Percentiles rank a stretch among this genome's conserved stretches.
Conservation (phyloP, 2,888 invertebrate genomes). For the Toxonevra muliebris region DNA sequence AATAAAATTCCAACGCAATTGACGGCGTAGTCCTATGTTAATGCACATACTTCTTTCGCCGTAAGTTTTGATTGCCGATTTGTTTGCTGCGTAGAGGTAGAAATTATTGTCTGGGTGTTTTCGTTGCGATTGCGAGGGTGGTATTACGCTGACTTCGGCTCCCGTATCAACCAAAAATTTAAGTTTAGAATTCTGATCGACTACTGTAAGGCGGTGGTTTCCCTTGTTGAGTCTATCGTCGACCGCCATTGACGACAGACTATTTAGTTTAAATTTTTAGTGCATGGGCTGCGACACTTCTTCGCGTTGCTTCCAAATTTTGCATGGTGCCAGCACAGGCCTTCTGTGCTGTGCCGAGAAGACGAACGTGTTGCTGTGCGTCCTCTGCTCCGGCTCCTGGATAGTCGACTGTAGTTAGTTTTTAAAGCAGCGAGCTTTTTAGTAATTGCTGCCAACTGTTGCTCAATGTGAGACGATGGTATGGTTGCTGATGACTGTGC, state of each 20-base stretch:
- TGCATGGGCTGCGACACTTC: constrained; percentile 3
- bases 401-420: neutral
- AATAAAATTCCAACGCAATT: neutral
- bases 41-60: neutral
- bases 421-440: neutral
- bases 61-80: constrained; percentile 12
- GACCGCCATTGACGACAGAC: neutral
- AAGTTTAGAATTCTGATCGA: neutral
- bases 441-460: neutral
- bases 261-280: constrained; percentile 6
- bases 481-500: neutral
- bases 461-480: neutral
- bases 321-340: neutral
- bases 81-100: constrained; percentile 4
- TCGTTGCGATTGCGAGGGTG: neutral
- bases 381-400: neutral
- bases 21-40: neutral
- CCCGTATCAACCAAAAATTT: constrained; percentile 10
- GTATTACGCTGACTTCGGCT: constrained; percentile 7
- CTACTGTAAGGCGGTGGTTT: neutral
- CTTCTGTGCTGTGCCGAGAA: neutral
- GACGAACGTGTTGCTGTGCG: neutral
- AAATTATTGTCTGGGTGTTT: neutral
- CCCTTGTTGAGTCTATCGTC: neutral
- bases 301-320: constrained; percentile 8